Conservation (phyloP, 2,888 invertebrate species). For the Harpalus rufipes region DNA sequence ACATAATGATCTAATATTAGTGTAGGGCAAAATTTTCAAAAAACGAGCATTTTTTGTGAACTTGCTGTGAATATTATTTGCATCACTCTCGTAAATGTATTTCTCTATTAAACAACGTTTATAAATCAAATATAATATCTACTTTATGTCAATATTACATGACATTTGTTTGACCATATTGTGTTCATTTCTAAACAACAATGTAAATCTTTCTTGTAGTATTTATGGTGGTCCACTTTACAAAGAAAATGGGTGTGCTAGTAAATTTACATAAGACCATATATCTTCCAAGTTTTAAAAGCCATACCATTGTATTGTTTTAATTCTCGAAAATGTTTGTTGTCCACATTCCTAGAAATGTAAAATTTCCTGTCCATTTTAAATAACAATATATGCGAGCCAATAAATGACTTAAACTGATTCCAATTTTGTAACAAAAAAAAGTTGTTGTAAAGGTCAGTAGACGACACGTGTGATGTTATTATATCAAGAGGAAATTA, state of each 20-base stretch:
- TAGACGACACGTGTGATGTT: not conserved
- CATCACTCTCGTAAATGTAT: too few relatives aligned
- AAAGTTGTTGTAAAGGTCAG: constrained; percentile 1
- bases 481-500: too few relatives aligned
- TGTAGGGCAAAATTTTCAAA: too few relatives aligned
- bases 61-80: too few relatives aligned
- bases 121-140: not conserved
- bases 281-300: constrained; percentile 21
- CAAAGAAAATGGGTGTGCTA: constrained; percentile 37
- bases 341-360: constrained; percentile 34
- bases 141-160: constrained; percentile 5
- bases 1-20: too few relatives aligned
- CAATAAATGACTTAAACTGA: constrained; percentile 8
- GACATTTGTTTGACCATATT: constrained; percentile 12
- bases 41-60: too few relatives aligned
- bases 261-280: constrained; percentile 36
- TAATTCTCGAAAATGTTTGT: constrained; percentile 20
- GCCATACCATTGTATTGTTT: constrained; percentile 17
- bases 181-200: constrained; percentile 9
- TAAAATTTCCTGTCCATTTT: not conserved
- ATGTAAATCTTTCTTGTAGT: constrained; percentile 17
- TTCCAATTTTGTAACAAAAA: not conserved
- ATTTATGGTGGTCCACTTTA: constrained; percentile 21
- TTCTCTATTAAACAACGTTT: not conserved
- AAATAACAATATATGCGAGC: not conserved